Percentiles rank a stretch among this genome's conserved stretches.
phyloP scores from a whole-genome alignment of 1,140 invertebrate genomes.

The Lordiphosa mommai region DNA sequence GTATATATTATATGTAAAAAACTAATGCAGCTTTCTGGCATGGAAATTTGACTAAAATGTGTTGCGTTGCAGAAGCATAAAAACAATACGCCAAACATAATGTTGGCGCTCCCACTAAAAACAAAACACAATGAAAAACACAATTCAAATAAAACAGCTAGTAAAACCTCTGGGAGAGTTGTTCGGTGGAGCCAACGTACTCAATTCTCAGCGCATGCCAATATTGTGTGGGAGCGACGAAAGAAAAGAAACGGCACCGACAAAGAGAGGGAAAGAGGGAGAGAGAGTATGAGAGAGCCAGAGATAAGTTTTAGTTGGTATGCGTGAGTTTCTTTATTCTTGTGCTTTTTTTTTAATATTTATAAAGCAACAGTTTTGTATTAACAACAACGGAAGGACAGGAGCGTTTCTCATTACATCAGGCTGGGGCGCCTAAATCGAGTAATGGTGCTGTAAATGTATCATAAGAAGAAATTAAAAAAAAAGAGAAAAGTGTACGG shows the following conservation, averaged over 20 bases:
- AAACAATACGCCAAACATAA: slow-evolving; percentile 40
- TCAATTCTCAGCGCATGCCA: slow-evolving; percentile 42
- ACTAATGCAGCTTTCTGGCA: slow-evolving; percentile 2
- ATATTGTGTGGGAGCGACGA: slow-evolving; percentile 1
- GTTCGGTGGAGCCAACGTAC: slow-evolving; percentile 37
- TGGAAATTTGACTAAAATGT: slow-evolving; percentile 36
- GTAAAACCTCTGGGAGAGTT: slow-evolving; percentile 13
- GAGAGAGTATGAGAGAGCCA: slow-evolving; percentile 4
- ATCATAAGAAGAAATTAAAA: too few relatives aligned
- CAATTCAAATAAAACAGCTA: neutral
- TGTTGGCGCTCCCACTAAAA: slow-evolving; percentile 25
- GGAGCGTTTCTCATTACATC: slow-evolving; percentile 11
- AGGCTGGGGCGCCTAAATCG: neutral
- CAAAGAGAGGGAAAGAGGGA: neutral
- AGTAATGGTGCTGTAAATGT: too few relatives aligned
- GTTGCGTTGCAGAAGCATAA: slow-evolving; percentile 34
- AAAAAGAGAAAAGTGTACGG: too few relatives aligned
- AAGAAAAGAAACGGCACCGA: neutral
- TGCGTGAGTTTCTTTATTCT: slow-evolving; percentile 34
- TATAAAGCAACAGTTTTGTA: slow-evolving; percentile 41
- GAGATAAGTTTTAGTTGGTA: slow-evolving; percentile 13
- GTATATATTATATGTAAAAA: slow-evolving; percentile 27
- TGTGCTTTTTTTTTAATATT: slow-evolving; percentile 56
- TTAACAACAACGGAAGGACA: slow-evolving; percentile 8
- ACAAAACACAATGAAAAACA: neutral